A percentile compares a stretch with the other conserved stretches of the same genome.
These are phyloP conservation scores for Philhelius pedissequus DNA, from an alignment of 2,888 invertebrate species.

Conservation along the genomic window DNA sequence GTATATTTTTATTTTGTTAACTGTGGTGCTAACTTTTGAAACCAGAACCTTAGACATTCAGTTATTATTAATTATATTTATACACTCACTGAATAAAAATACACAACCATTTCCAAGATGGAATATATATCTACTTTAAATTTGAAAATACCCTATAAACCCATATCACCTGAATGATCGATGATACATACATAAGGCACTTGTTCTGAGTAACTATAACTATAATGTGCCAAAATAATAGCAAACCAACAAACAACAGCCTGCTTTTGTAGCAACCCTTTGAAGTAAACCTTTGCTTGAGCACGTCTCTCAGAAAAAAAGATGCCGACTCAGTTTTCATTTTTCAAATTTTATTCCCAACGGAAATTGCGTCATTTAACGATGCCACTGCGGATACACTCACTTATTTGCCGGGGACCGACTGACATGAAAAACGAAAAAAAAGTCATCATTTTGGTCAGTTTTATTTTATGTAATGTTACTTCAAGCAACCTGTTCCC, in stretches of 20 bases:
- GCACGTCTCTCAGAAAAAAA: neutral
- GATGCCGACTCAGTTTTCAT: neutral
- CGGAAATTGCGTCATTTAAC: conserved; percentile 65
- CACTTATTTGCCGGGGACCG: conserved; percentile 23
- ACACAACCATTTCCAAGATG: too few relatives aligned
- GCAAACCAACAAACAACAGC: neutral
- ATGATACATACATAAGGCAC: neutral
- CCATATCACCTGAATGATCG: neutral
- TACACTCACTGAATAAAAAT: too few relatives aligned
- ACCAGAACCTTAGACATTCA: too few relatives aligned
- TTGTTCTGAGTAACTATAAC: neutral
- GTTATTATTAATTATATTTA: too few relatives aligned
- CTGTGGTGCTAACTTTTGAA: too few relatives aligned
- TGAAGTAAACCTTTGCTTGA: neutral
- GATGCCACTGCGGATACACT: conserved; percentile 16
- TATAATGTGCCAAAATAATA: neutral
- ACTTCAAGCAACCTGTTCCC: conserved; percentile 50
- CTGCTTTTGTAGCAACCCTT: neutral
- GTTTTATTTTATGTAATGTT: conserved; percentile 13
- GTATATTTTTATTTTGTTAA: too few relatives aligned
- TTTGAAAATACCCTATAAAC: neutral
- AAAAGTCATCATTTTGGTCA: conserved; percentile 43
- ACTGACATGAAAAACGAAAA: neutral
- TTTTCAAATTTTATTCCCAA: conserved; percentile 20
- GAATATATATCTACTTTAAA: neutral